A percentile compares a stretch with the other conserved stretches of the same genome.
Conservation (phyloP, 2,888 invertebrate species). For the Brachylomia viminalis region DNA sequence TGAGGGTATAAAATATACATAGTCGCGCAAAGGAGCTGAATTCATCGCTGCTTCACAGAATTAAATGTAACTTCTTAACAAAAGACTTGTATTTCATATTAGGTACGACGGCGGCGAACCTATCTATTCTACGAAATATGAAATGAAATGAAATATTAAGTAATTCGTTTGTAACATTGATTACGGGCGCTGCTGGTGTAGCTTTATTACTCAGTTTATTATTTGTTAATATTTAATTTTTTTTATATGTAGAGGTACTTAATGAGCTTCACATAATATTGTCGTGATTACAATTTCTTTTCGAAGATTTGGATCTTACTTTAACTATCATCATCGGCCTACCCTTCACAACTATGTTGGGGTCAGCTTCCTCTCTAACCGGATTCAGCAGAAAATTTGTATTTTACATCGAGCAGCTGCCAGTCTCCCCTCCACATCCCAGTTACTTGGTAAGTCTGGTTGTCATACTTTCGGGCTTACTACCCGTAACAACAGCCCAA, state of each 20-base stretch:
- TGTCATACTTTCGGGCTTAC: background rate
- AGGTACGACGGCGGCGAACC: background rate
- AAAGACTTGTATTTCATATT: conserved; percentile 33
- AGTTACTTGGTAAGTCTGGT: background rate
- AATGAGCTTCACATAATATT: background rate
- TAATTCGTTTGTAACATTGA: conserved; percentile 13
- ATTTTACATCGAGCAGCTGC: background rate
- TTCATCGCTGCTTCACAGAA: conserved; percentile 25
- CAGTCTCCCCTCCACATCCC: no score
- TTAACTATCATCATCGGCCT: background rate
- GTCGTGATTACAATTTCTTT: background rate
- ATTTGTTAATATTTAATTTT: background rate
- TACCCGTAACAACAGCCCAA: no score
- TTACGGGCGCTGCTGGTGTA: background rate
- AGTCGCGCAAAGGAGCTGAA: conserved; percentile 33
- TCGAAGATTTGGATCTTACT: background rate
- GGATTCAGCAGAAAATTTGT: background rate
- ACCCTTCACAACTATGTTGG: background rate
- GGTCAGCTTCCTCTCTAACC: background rate
- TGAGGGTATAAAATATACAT: conserved; percentile 49
- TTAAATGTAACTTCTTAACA: conserved; percentile 34
- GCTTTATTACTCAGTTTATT: background rate
- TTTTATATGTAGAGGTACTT: background rate
- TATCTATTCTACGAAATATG: background rate
- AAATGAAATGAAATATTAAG: conserved; percentile 7